These are phyloP conservation scores for Pollimyrus isidori DNA, from an alignment of 2,113 vertebrate genomes.

Conservation along the genomic window DNA sequence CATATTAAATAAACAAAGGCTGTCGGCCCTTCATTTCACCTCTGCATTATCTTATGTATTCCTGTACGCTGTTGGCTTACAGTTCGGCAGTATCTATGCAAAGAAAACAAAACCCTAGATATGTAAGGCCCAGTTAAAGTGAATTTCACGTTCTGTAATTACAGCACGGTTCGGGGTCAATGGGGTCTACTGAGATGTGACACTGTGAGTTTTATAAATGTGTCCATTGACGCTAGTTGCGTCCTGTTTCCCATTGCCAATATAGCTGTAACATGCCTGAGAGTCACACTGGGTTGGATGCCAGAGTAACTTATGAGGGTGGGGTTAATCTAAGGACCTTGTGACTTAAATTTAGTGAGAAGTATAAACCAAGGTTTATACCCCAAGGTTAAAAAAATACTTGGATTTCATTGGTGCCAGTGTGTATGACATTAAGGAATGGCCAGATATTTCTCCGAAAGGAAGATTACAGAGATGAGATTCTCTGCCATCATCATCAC, in stretches of 20 bases:
- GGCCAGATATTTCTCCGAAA: not conserved
- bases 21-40: not conserved
- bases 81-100: conserved; percentile 67
- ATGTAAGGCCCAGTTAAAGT: conserved; percentile 71
- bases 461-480: not conserved
- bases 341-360: not conserved
- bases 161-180: conserved; percentile 61
- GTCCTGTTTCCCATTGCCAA: not conserved
- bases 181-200: conserved; percentile 40
- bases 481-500: not conserved
- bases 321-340: not conserved
- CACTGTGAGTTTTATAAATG: conserved; percentile 44
- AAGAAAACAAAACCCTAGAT: conserved; percentile 68
- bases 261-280: not conserved
- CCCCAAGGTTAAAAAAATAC: not conserved
- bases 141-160: conserved; percentile 73
- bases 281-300: not conserved
- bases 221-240: conserved; percentile 38
- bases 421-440: not conserved
- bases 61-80: conserved; percentile 64
- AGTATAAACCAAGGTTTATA: not conserved
- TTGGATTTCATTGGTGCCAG: not conserved
- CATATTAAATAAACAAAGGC: not conserved
- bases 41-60: conserved; percentile 44
- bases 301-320: not conserved